These are phyloP conservation scores for Ichneumoninae sp. DNA, from an alignment of 2,888 invertebrate genomes.

Conservation along the genomic window DNA sequence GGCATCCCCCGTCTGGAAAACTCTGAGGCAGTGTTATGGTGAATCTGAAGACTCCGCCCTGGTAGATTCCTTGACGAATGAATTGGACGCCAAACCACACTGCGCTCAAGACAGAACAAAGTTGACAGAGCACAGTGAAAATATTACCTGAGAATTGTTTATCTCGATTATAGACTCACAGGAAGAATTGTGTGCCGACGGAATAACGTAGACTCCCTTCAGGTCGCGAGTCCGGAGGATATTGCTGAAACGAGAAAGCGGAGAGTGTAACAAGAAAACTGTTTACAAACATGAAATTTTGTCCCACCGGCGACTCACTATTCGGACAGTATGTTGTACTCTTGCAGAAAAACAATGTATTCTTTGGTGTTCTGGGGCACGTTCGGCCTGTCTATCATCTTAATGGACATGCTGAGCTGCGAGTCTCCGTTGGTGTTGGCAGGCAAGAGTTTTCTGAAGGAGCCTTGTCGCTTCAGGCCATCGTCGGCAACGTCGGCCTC, in stretches of 20 bases:
- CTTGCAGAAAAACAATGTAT: conserved; percentile 92
- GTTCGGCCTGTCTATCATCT: conserved; percentile 86
- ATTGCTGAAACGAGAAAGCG: conserved; percentile 87
- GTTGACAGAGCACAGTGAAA: neutral
- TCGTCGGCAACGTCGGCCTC: conserved; percentile 78
- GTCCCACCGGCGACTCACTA: conserved; percentile 86
- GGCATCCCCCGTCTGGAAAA: conserved; percentile 94
- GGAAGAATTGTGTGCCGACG: conserved; percentile 93
- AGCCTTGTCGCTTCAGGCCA: conserved; percentile 86
- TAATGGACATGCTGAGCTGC: conserved; percentile 87
- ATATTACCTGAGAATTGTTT: conserved; percentile 16
- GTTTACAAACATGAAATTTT: neutral
- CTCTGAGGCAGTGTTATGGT: conserved; percentile 93
- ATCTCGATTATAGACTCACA: conserved; percentile 86
- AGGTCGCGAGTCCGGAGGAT: conserved; percentile 94
- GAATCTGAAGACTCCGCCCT: conserved; percentile 96
- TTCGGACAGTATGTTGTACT: conserved; percentile 96
- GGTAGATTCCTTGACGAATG: conserved; percentile 94
- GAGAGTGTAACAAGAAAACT: conserved; percentile 31
- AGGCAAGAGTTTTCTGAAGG: conserved; percentile 86
- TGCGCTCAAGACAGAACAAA: conserved; percentile 84
- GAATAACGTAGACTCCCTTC: conserved; percentile 96
- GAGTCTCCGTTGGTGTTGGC: conserved; percentile 85
- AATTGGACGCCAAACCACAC: conserved; percentile 97
- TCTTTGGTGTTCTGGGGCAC: conserved; percentile 87